Percentiles rank a stretch among this genome's conserved stretches.
These are phyloP conservation scores for Laupala kohalensis DNA, from an alignment of 1,140 invertebrate species.

Conservation along the genomic window DNA sequence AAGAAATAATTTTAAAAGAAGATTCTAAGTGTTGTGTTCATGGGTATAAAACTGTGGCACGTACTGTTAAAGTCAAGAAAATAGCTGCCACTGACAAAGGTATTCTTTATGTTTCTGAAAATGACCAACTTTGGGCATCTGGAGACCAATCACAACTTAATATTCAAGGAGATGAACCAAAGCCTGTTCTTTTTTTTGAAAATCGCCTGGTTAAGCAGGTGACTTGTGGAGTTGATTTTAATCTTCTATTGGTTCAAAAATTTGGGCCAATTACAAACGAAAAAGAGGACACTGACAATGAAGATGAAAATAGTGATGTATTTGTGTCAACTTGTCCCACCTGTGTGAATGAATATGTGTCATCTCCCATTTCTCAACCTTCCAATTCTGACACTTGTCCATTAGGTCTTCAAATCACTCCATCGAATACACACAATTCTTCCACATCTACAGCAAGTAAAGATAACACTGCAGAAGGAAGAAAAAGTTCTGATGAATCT, in stretches of 20 bases:
- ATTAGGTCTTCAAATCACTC: slow-evolving; percentile 26
- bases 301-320: slow-evolving; percentile 44
- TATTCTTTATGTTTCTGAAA: slow-evolving; percentile 48
- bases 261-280: slow-evolving; percentile 28
- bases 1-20: slow-evolving; percentile 47
- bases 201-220: slow-evolving; percentile 46
- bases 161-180: slow-evolving; percentile 41
- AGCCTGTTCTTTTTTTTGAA: slow-evolving; percentile 52
- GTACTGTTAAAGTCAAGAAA: slow-evolving; percentile 44
- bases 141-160: slow-evolving; percentile 56
- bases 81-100: slow-evolving; percentile 44
- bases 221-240: slow-evolving; percentile 50
- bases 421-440: slow-evolving; percentile 19
- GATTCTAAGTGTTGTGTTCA: slow-evolving; percentile 46
- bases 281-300: slow-evolving; percentile 42
- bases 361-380: slow-evolving; percentile 27
- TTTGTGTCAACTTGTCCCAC: slow-evolving; percentile 50
- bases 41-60: slow-evolving; percentile 44
- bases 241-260: slow-evolving; percentile 48
- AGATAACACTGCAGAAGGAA: slow-evolving; percentile 24
- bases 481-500: slow-evolving; percentile 17
- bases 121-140: slow-evolving; percentile 57
- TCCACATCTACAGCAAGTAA: slow-evolving; percentile 31
- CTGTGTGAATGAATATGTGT: slow-evolving; percentile 26
- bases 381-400: slow-evolving; percentile 33